Conservation (phyloP, 2,113 vertebrate genomes). For the Tetraodon nigroviridis region DNA sequence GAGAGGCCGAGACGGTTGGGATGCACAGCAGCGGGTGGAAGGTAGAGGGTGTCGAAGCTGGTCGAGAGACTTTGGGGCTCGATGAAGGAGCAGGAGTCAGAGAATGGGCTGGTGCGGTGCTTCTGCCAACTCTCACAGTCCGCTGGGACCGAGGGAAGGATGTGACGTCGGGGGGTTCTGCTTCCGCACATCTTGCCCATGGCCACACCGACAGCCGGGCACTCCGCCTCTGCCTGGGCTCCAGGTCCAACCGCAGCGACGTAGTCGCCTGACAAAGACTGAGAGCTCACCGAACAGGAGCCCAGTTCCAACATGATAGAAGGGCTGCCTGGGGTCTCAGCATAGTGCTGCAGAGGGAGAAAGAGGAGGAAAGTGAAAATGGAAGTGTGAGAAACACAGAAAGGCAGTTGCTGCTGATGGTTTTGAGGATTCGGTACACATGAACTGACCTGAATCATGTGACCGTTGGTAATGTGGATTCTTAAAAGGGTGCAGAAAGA, state of each 20-base stretch:
- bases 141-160: conserved; percentile 67
- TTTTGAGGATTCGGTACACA: background rate
- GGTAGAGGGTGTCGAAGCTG: conserved; percentile 78
- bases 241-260: conserved; percentile 47
- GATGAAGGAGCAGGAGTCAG: conserved; percentile 71
- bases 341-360: conserved; percentile 80
- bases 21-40: conserved; percentile 60
- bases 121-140: conserved; percentile 85
- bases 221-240: conserved; percentile 13
- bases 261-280: conserved; percentile 74
- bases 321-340: conserved; percentile 60
- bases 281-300: conserved; percentile 76
- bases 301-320: conserved; percentile 84
- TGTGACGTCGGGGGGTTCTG: conserved; percentile 58
- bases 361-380: background rate
- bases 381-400: background rate
- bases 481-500: too few species aligned
- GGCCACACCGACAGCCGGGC: conserved; percentile 52
- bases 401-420: background rate
- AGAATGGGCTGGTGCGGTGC: conserved; percentile 69
- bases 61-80: conserved; percentile 73
- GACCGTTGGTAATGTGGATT: background rate
- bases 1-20: conserved; percentile 57
- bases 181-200: conserved; percentile 43
- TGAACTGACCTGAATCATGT: background rate